A percentile compares a stretch with the other conserved stretches of the same genome.
phyloP scores from a whole-genome alignment of 2,113 vertebrate genomes.

The Erythrolamprus reginae region DNA sequence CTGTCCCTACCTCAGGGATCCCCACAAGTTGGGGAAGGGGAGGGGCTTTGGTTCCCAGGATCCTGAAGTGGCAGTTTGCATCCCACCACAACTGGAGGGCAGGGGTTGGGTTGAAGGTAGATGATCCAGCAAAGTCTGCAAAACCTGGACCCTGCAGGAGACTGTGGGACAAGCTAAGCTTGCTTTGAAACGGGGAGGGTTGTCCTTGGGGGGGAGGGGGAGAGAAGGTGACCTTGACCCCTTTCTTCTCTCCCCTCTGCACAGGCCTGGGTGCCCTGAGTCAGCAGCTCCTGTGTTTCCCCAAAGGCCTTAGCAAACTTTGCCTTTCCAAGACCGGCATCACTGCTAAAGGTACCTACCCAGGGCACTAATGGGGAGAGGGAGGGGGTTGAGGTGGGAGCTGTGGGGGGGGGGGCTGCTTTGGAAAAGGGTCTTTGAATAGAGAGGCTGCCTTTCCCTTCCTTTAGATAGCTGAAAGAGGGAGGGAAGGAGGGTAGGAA shows the following conservation, averaged over 20 bases:
- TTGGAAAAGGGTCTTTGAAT: background rate
- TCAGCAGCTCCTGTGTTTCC: constrained; percentile 84
- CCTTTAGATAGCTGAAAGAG: background rate
- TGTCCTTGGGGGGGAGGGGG: background rate
- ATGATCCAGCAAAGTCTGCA: background rate
- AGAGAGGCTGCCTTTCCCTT: background rate
- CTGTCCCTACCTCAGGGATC: background rate
- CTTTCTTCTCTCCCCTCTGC: background rate
- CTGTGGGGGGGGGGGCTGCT: background rate
- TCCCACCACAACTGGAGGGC: background rate
- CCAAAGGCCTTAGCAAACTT: constrained; percentile 81
- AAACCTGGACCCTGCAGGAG: background rate
- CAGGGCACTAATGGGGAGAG: background rate
- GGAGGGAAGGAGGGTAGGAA: too few species aligned
- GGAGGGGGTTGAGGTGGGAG: too few species aligned
- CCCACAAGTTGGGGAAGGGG: background rate
- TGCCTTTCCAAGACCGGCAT: constrained; percentile 86
- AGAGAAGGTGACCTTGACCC: too few species aligned
- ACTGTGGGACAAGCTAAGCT: background rate
- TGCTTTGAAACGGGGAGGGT: background rate
- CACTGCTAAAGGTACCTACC: constrained; percentile 80
- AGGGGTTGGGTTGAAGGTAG: background rate
- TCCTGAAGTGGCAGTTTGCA: background rate
- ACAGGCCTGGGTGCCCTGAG: constrained; percentile 83
- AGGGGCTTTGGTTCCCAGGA: background rate